Evolutionary conservation across 2,888 invertebrate genomes (phyloP).

Genomic region (Colletes collaris): DNA sequence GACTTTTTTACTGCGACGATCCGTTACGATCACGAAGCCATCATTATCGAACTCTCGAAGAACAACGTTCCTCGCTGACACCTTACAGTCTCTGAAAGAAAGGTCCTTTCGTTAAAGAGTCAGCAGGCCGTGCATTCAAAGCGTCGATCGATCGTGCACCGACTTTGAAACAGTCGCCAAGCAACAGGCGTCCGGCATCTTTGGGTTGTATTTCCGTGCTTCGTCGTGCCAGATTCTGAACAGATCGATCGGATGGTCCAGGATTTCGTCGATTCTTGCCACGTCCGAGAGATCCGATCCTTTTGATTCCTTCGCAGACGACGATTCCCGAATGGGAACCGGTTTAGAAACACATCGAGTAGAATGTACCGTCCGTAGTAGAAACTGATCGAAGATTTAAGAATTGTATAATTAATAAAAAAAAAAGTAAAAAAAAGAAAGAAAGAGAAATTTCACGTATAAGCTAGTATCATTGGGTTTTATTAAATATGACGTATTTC

Average conservation of each 20-base stretch:
- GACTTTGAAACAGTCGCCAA: conserved; percentile 60
- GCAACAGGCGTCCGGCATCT: conserved; percentile 61
- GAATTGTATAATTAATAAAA: background rate
- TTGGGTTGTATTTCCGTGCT: conserved; percentile 69
- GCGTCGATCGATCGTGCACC: conserved; percentile 35
- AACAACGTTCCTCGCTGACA: conserved; percentile 80
- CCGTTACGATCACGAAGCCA: conserved; percentile 84
- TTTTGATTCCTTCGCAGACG: conserved; percentile 38
- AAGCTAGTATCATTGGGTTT: too few relatives aligned
- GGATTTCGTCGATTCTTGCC: conserved; percentile 79
- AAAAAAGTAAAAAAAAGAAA: background rate
- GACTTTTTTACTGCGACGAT: conserved; percentile 82
- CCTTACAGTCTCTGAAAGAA: conserved; percentile 78
- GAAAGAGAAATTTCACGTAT: too few relatives aligned
- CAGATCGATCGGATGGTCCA: conserved; percentile 82
- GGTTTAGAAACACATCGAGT: conserved; percentile 17
- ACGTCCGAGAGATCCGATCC: conserved; percentile 71
- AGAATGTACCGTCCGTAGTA: conserved; percentile 10
- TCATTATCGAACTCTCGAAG: conserved; percentile 82
- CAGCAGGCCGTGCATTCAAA: background rate
- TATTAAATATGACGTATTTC: background rate
- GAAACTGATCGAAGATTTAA: conserved; percentile 9
- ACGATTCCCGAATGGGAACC: conserved; percentile 2
- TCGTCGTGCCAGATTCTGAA: conserved; percentile 83
- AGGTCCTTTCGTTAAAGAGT: background rate